Evolutionary conservation across 1,140 invertebrate genomes (phyloP).

Genomic region (Ephestia elutella): DNA sequence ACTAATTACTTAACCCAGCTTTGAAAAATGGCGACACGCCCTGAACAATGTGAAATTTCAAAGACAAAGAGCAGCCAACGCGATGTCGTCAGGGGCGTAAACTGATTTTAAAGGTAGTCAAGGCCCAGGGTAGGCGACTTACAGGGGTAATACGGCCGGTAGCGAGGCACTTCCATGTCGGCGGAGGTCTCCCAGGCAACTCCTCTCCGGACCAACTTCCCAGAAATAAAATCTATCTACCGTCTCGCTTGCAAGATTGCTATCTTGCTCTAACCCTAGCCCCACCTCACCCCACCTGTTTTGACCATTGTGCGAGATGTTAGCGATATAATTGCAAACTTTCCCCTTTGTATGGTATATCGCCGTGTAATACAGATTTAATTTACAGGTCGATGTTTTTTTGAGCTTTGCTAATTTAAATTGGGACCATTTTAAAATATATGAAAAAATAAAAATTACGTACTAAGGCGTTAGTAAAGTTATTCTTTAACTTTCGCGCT

Average conservation of each 20-base stretch:
- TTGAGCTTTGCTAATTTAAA: background rate
- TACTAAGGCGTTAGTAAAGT: too few species aligned
- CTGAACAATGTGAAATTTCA: background rate
- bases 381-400: constrained; percentile 23
- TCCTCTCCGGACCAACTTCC: constrained; percentile 35
- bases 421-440: too few species aligned
- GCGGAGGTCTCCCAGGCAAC: constrained; percentile 66
- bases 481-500: too few species aligned
- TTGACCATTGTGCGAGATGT: constrained; percentile 32
- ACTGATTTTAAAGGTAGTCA: background rate
- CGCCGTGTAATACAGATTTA: constrained; percentile 18
- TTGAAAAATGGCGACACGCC: background rate
- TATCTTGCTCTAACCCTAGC: constrained; percentile 18
- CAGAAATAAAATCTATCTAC: constrained; percentile 18
- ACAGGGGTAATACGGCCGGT: constrained; percentile 65
- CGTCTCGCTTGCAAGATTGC: constrained; percentile 15
- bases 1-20: background rate
- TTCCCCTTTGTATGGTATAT: constrained; percentile 31
- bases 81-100: background rate
- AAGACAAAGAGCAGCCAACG: background rate
- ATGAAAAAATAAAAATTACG: too few species aligned
- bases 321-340: constrained; percentile 41
- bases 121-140: constrained; percentile 33
- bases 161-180: constrained; percentile 66
- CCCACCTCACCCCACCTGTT: constrained; percentile 43